These are phyloP conservation scores for Lethocerus indicus DNA, from an alignment of 1,140 invertebrate species.

Conservation along the genomic window DNA sequence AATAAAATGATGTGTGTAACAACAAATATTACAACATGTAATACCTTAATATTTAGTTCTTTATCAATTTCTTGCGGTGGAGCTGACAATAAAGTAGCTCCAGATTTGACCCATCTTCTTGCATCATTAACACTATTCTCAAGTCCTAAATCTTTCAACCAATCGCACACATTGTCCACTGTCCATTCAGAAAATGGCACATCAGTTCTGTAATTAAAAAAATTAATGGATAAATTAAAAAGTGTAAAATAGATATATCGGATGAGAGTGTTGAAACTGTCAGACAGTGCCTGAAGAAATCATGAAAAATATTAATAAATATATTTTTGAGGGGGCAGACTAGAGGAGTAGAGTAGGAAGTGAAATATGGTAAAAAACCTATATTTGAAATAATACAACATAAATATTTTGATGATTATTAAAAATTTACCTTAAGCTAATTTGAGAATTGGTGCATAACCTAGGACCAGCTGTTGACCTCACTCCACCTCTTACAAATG, in stretches of 20 bases:
- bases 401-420: neutral
- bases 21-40: neutral
- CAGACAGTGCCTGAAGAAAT: too few species aligned
- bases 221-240: neutral
- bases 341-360: too few species aligned
- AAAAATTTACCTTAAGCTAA: neutral
- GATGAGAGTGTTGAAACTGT: too few species aligned
- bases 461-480: slow-evolving; percentile 59
- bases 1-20: too few species aligned
- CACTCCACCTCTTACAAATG: slow-evolving; percentile 52
- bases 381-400: neutral
- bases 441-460: slow-evolving; percentile 35
- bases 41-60: slow-evolving; percentile 56
- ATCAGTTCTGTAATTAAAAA: slow-evolving; percentile 25
- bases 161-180: slow-evolving; percentile 66
- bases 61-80: slow-evolving; percentile 75
- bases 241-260: too few species aligned
- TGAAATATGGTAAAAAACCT: too few species aligned
- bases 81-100: slow-evolving; percentile 63
- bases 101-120: slow-evolving; percentile 62
- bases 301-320: neutral
- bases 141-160: slow-evolving; percentile 76
- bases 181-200: slow-evolving; percentile 61
- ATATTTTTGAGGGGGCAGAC: neutral
- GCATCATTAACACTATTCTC: slow-evolving; percentile 65